A percentile compares a stretch with the other conserved stretches of the same genome.
phyloP scores from a whole-genome alignment of 2,888 invertebrate genomes.

The Calliphora vomitoria region DNA sequence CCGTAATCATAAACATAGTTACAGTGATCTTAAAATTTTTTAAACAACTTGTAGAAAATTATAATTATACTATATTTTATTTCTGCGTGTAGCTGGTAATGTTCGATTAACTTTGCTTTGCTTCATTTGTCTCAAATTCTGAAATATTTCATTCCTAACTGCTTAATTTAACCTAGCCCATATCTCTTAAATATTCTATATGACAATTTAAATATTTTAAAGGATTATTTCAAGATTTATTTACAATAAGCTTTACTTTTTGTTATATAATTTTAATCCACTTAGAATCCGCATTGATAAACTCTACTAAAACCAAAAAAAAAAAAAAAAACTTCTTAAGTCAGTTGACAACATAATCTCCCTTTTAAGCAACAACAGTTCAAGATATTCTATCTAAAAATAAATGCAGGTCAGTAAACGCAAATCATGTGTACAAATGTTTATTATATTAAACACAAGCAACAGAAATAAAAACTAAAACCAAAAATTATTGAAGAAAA shows the following conservation, averaged over 20 bases:
- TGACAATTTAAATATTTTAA: background rate
- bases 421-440: background rate
- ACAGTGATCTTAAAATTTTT: too few relatives aligned
- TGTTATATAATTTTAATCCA: background rate
- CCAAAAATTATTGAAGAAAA: too few relatives aligned
- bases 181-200: background rate
- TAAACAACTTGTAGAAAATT: too few relatives aligned
- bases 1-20: too few relatives aligned
- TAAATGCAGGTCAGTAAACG: conserved; percentile 3
- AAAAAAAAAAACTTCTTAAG: background rate
- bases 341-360: background rate
- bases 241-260: background rate
- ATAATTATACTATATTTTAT: too few relatives aligned
- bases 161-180: too few relatives aligned
- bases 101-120: too few relatives aligned
- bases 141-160: too few relatives aligned
- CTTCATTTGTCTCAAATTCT: too few relatives aligned
- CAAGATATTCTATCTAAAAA: background rate
- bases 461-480: background rate
- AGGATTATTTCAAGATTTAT: background rate
- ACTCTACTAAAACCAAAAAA: background rate
- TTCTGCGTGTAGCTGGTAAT: too few relatives aligned
- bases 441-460: background rate
- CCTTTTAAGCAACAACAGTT: background rate
- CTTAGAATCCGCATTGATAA: conserved; percentile 10